A percentile compares a stretch with the other conserved stretches of the same genome.
phyloP scores from a whole-genome alignment of 2,113 vertebrate genomes.

The Bubo bubo region DNA sequence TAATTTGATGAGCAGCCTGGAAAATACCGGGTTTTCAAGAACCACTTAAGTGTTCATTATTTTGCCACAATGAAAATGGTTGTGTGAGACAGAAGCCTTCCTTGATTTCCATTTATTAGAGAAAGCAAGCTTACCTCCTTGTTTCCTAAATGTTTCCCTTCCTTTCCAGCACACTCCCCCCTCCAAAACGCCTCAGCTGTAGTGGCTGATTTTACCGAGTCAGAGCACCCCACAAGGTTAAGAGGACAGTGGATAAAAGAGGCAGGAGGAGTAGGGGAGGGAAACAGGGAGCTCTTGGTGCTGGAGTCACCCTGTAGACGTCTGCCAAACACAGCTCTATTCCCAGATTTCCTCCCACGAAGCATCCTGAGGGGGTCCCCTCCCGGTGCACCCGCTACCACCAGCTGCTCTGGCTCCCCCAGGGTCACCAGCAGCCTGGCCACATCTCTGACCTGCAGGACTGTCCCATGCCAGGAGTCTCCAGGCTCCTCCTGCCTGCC shows the following conservation, averaged over 20 bases:
- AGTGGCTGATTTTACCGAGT: background rate
- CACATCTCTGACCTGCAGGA: background rate
- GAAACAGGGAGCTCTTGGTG: background rate
- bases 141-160: background rate
- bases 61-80: background rate
- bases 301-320: background rate
- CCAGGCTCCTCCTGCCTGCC: background rate
- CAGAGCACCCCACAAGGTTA: background rate
- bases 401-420: background rate
- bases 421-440: background rate
- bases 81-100: background rate
- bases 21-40: background rate
- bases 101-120: background rate
- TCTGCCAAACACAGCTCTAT: background rate
- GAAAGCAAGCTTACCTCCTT: background rate
- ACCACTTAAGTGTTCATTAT: background rate
- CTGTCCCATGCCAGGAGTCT: fast-evolving
- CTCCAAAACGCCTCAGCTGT: background rate
- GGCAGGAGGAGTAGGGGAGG: background rate
- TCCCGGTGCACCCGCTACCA: background rate
- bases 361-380: background rate
- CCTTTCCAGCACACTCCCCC: background rate
- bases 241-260: background rate
- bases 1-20: background rate
- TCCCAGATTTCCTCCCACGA: background rate